Percentiles rank a stretch among this genome's conserved stretches.
Conservation (phyloP, 92 coral and sea anemone genomes). For the Bergia sp. region DNA sequence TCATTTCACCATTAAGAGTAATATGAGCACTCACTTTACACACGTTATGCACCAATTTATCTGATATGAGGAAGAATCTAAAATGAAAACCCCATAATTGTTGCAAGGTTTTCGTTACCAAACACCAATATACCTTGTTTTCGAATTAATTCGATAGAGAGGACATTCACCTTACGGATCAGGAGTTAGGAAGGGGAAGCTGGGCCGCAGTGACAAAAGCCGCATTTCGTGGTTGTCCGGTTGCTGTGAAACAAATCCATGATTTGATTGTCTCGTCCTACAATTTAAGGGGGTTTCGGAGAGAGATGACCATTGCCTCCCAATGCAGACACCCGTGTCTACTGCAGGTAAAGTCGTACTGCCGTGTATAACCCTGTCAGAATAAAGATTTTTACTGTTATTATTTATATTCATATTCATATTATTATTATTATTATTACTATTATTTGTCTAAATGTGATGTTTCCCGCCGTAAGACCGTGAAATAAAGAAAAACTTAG, state of each 20-base stretch:
- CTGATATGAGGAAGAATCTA: no score
- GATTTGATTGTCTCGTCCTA: slow-evolving; percentile 1
- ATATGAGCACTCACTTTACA: no score
- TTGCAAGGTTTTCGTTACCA: no score
- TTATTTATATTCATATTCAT: no score
- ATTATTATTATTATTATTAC: no score
- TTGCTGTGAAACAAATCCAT: slow-evolving; percentile 19
- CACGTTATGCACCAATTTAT: no score
- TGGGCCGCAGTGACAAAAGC: slow-evolving; percentile 6
- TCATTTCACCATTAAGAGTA: no score
- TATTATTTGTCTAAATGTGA: no score
- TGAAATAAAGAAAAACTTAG: no score
- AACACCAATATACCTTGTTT: background rate
- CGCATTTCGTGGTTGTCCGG: slow-evolving; percentile 27
- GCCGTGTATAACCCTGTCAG: background rate
- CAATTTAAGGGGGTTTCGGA: slow-evolving; percentile 1
- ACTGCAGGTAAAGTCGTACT: slow-evolving; percentile 15
- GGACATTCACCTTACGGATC: background rate
- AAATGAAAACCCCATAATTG: no score
- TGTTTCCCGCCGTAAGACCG: no score
- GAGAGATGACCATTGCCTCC: slow-evolving; percentile 34
- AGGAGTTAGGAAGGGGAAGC: slow-evolving; percentile 23
- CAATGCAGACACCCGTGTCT: slow-evolving; percentile 35
- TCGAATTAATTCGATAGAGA: background rate
- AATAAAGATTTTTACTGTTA: no score